These are phyloP conservation scores for Urocitellus parryii DNA, from an alignment of 2,113 vertebrate genomes.

Conservation along the genomic window DNA sequence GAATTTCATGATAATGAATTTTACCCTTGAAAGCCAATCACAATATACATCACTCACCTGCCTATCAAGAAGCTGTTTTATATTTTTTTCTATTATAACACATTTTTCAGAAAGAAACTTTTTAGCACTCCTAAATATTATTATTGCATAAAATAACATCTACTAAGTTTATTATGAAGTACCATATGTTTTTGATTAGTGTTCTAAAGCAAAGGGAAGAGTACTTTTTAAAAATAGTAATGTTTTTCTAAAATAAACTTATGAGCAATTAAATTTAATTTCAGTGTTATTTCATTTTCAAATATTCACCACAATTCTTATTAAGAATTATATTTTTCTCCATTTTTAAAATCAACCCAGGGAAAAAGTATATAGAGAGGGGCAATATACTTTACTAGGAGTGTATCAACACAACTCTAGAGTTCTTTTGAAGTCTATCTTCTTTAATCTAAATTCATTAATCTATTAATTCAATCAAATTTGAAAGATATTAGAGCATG, in stretches of 20 bases:
- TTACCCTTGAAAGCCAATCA: neutral
- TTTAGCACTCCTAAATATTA: neutral
- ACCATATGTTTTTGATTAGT: neutral
- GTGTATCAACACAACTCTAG: neutral
- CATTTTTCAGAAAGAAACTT: neutral
- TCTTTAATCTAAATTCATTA: conserved; percentile 10
- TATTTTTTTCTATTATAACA: neutral
- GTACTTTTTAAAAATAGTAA: neutral
- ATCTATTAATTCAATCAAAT: conserved; percentile 36
- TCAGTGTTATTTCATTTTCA: neutral
- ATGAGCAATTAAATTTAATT: neutral
- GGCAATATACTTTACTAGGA: neutral
- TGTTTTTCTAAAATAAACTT: neutral
- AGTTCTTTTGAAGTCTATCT: neutral
- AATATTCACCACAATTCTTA: neutral
- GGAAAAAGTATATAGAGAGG: neutral
- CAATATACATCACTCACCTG: neutral
- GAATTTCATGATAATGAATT: neutral
- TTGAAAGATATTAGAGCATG: neutral
- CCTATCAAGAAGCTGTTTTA: neutral
- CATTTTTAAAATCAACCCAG: conserved; percentile 16
- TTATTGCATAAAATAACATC: neutral
- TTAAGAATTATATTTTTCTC: neutral
- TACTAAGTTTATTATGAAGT: neutral
- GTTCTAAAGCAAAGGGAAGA: neutral